Conservation (phyloP, 2,797 vertebrate genomes). For the Hippoglossus hippoglossus region DNA sequence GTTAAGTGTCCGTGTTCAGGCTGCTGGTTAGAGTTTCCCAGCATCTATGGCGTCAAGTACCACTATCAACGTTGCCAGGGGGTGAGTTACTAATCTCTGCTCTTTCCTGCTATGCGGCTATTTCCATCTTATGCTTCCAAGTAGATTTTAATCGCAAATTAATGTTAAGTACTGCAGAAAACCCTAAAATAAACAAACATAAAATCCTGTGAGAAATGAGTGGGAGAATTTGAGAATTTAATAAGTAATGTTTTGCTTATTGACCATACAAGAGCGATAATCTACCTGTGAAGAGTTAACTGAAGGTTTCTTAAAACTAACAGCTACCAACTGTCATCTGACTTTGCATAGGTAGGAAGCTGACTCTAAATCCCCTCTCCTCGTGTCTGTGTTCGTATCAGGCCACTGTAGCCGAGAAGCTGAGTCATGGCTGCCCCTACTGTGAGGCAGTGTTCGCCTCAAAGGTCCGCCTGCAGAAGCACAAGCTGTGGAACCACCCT, state of each 20-base stretch:
- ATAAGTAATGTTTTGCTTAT: neutral
- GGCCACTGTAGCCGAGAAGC: slow-evolving; percentile 90
- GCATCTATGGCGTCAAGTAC: slow-evolving; percentile 98
- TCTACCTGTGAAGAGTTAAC: slow-evolving; percentile 2
- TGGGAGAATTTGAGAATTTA: neutral
- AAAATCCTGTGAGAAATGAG: slow-evolving; percentile 1
- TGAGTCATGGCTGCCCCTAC: slow-evolving; percentile 91
- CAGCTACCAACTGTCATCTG: slow-evolving; percentile 40
- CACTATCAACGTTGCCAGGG: slow-evolving; percentile 98
- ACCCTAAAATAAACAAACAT: neutral
- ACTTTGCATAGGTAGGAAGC: slow-evolving; percentile 20
- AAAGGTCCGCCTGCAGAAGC: slow-evolving; percentile 96
- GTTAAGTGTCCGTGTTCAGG: slow-evolving; percentile 95
- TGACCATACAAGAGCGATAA: neutral
- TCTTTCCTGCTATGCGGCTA: slow-evolving; percentile 55
- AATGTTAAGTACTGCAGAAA: slow-evolving; percentile 12
- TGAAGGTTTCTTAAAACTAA: slow-evolving; percentile 34
- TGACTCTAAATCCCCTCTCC: slow-evolving; percentile 40
- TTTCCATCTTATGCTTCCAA: slow-evolving; percentile 41
- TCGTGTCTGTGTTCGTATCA: slow-evolving; percentile 48
- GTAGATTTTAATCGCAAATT: slow-evolving; percentile 11
- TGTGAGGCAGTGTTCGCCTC: slow-evolving; percentile 96
- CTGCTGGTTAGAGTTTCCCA: slow-evolving; percentile 98
- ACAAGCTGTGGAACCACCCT: slow-evolving; percentile 95
- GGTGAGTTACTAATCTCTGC: slow-evolving; percentile 81